A percentile compares a stretch with the other conserved stretches of the same genome.
These are phyloP conservation scores for Coryphaenoides rupestris DNA, from an alignment of 2,113 vertebrate species.

Conservation along the genomic window DNA sequence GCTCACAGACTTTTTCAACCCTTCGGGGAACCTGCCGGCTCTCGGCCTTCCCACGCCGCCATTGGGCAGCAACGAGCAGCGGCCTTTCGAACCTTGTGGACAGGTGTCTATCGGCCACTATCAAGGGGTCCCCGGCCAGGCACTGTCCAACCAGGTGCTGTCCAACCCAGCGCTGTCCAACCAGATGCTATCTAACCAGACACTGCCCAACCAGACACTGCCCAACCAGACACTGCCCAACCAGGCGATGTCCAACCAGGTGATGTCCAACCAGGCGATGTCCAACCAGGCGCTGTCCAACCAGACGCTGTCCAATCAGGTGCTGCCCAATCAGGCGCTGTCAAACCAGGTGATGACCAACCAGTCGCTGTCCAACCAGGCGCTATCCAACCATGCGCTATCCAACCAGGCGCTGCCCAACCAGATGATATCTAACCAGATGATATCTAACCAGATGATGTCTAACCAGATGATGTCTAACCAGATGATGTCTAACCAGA, in stretches of 20 bases:
- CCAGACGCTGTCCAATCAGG: conserved; percentile 14
- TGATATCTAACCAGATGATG: no score
- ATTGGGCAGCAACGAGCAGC: not conserved
- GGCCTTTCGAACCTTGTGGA: conserved; percentile 28
- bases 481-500: no score
- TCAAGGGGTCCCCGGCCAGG: conserved; percentile 9
- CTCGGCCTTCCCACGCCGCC: conserved; percentile 25
- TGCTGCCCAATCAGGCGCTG: conserved; percentile 6
- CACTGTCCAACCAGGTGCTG: conserved; percentile 4
- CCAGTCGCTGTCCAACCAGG: no score
- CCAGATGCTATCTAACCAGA: conserved; percentile 2
- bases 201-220: conserved; percentile 4
- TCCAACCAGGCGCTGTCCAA: conserved; percentile 3
- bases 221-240: conserved; percentile 4
- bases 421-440: no score
- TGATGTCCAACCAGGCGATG: conserved; percentile 16
- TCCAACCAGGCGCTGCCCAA: no score
- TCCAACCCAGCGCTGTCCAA: conserved; percentile 9
- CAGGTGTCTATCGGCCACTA: conserved; percentile 6
- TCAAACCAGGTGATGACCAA: no score
- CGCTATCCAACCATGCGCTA: no score
- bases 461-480: no score
- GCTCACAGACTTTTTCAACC: conserved; percentile 56
- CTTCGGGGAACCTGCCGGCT: conserved; percentile 42
- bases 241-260: conserved; percentile 2